These are phyloP conservation scores for Oreochromis spilurus DNA, from an alignment of 2,113 vertebrate genomes.

Conservation along the genomic window DNA sequence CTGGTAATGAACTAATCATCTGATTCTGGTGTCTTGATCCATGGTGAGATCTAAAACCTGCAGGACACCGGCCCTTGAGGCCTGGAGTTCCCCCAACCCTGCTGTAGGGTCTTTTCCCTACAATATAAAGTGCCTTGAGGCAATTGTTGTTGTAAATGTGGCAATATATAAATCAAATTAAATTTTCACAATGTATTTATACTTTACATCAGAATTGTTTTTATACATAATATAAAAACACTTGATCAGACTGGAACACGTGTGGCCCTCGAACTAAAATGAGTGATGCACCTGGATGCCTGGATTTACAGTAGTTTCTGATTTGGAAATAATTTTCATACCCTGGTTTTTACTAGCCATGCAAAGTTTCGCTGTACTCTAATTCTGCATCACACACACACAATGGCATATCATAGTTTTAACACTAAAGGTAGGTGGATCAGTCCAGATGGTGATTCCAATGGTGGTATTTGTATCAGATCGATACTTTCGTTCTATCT, in stretches of 20 bases:
- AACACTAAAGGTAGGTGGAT: not conserved
- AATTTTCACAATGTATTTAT: not conserved
- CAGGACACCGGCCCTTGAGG: not conserved
- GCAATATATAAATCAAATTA: not conserved
- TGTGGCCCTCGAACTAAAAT: not conserved
- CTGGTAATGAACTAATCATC: not conserved
- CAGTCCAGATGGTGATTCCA: not conserved
- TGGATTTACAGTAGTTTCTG: not conserved
- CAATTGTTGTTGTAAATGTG: not conserved
- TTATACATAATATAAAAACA: not conserved
- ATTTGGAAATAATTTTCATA: not conserved
- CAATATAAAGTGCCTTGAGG: not conserved
- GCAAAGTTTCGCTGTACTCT: not conserved
- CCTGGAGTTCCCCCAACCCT: not conserved
- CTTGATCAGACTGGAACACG: not conserved
- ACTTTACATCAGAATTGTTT: accelerated
- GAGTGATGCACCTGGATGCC: not conserved
- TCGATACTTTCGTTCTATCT: accelerated
- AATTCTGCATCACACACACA: not conserved
- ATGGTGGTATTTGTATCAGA: not conserved
- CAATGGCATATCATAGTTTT: not conserved
- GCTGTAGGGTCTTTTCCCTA: not conserved
- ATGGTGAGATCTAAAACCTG: not conserved
- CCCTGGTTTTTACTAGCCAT: not conserved
- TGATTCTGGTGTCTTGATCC: not conserved